A percentile compares a stretch with the other conserved stretches of the same genome.
Conservation (phyloP, 2,797 vertebrate species). For the Helarctos malayanus region DNA sequence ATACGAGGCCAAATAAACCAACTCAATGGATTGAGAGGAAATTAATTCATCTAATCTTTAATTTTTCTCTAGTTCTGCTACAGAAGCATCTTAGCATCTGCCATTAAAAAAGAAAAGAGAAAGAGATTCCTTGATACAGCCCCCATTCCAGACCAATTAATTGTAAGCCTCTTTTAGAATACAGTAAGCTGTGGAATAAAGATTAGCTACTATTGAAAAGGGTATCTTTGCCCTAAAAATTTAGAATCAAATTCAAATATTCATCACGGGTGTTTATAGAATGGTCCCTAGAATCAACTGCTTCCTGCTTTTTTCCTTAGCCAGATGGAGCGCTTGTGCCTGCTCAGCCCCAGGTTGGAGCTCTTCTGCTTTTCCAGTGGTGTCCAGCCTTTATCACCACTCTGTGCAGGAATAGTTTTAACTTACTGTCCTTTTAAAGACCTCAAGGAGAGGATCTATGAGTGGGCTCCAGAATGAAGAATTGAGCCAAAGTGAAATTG, state of each 20-base stretch:
- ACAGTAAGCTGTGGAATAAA: background rate
- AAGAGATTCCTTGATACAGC: conserved; percentile 38
- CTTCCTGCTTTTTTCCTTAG: background rate
- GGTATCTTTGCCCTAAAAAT: background rate
- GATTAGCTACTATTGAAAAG: background rate
- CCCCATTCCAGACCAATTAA: conserved; percentile 42
- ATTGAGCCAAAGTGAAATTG: background rate
- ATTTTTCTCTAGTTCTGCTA: conserved; percentile 58
- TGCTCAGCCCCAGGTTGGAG: background rate
- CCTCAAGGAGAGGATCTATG: background rate
- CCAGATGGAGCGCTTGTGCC: background rate
- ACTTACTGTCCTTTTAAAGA: background rate
- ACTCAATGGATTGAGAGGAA: conserved; percentile 47
- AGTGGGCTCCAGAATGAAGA: background rate
- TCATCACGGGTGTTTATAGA: background rate
- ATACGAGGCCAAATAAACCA: conserved; percentile 62
- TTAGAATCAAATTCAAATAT: conserved; percentile 12
- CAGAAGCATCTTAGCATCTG: conserved; percentile 52
- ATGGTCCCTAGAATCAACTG: background rate
- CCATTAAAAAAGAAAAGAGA: conserved; percentile 53
- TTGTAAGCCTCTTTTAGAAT: conserved; percentile 37
- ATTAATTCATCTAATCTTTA: conserved; percentile 55
- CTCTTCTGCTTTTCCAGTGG: background rate
- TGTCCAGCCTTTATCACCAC: background rate
- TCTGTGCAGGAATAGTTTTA: background rate